Base-by-base conservation (phyloP, 23 tunicate genomes). In the Ciona savignyi region DNA sequence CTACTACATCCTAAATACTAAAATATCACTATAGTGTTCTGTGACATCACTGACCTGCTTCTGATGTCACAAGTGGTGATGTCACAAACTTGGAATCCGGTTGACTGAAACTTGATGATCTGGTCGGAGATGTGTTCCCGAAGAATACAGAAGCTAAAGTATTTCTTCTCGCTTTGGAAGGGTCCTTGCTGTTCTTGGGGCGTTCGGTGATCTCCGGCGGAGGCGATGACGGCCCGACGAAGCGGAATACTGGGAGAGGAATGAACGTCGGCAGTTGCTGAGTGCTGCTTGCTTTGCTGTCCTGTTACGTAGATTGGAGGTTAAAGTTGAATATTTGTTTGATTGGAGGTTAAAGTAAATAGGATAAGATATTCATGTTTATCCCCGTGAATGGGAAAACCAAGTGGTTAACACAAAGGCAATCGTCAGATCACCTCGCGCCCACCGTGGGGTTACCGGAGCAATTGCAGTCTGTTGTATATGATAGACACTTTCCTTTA, bases 191-290 rank as follows among this genome's bases (percentile, higher is more conserved):
- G 62, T 34, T 33, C 23, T 15, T 33, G 2, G 61, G 61, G 0
- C 29, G 62, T 6, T 9, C 11, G 15, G 56, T 42, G 56, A 15
- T 6, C 15, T 42, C 56, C 15, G 56, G 11, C 15, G 56, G 73
- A 68, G 69, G 69, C 35, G 49, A 28, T 20, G 61, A 4, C 2
- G 62, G 61, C 30, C 48, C 80, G 2, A 69, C 33, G 35, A 65
- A 76, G 30, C 62, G 68, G 49, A 76, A 76, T 2, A 76, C 72
- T 1, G 80, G 80, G 32, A 76, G 32, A 3, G 80, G 80, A 32
- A 76, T 76, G 72, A 76, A 76, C 2, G 80, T 76, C 2, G 80
- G 72, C 4, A 2, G 63, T 35, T 49, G 65, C 24, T 35, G 35
- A 11, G 68, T 64, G 56, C 56, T 42, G 15, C 56, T 42, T 9